These are phyloP conservation scores for Mantis religiosa DNA, from an alignment of 2,888 invertebrate genomes.

Conservation along the genomic window DNA sequence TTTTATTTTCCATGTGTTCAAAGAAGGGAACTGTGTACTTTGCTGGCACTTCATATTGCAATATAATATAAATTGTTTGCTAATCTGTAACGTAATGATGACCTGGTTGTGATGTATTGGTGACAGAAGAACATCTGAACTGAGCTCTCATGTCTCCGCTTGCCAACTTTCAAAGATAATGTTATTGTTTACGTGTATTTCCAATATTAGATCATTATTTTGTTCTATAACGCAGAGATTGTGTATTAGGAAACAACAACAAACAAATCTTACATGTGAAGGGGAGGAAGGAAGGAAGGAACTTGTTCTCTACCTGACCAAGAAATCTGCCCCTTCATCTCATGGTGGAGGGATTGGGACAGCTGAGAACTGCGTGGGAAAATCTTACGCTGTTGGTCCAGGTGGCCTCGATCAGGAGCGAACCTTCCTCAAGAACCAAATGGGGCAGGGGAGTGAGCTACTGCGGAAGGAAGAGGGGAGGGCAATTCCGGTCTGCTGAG, in stretches of 20 bases:
- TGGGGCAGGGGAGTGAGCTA: background rate
- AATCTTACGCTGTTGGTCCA: background rate
- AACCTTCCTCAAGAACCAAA: background rate
- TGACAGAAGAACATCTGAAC: no score
- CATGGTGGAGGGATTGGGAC: background rate
- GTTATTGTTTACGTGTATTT: no score
- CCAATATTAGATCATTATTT: no score
- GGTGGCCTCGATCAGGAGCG: background rate
- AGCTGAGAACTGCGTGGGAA: constrained; percentile 5
- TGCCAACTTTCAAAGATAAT: no score
- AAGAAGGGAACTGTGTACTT: no score
- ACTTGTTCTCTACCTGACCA: background rate
- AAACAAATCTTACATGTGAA: background rate
- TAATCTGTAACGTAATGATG: no score
- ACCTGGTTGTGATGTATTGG: no score
- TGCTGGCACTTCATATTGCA: no score
- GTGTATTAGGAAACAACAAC: background rate
- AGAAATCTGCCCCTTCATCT: background rate
- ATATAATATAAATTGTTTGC: no score
- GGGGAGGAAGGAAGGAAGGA: no score
- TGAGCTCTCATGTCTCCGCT: no score
- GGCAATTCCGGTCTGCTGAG: background rate
- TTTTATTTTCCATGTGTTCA: no score
- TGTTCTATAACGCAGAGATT: background rate
- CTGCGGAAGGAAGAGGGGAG: background rate